A percentile compares a stretch with the other conserved stretches of the same genome.
Evolutionary conservation across 2,797 vertebrate genomes (phyloP).

Genomic region (Cirrhinus molitorella): DNA sequence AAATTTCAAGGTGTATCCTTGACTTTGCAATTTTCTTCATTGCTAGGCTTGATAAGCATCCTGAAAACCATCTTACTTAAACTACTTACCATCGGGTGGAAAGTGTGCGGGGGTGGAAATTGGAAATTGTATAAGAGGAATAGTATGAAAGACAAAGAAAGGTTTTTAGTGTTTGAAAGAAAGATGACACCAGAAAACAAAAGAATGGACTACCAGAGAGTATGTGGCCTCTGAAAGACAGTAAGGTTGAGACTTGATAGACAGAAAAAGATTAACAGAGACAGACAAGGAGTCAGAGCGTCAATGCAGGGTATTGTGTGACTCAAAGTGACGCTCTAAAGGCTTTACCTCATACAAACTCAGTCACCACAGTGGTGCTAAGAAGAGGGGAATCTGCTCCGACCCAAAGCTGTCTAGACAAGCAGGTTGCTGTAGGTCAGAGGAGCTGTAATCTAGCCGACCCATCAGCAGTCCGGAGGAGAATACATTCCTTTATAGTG

Average conservation of each 20-base stretch:
- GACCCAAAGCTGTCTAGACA: slow-evolving; percentile 57
- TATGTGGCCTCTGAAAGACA: slow-evolving; percentile 19
- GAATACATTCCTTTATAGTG: slow-evolving; percentile 40
- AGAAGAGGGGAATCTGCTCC: slow-evolving; percentile 28
- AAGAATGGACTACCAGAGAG: slow-evolving; percentile 6
- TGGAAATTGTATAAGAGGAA: background rate
- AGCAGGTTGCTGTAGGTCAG: slow-evolving; percentile 54
- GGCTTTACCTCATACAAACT: slow-evolving; percentile 41
- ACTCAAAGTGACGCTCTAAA: slow-evolving; percentile 36
- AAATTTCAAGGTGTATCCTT: slow-evolving; percentile 17
- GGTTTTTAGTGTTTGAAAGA: slow-evolving; percentile 9
- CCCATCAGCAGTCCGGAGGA: slow-evolving; percentile 43
- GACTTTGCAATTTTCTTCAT: slow-evolving; percentile 9
- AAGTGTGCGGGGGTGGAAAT: background rate
- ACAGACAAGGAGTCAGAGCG: slow-evolving; percentile 33
- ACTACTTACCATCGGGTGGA: background rate
- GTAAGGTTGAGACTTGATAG: slow-evolving; percentile 29
- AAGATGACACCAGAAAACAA: slow-evolving; percentile 18
- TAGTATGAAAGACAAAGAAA: slow-evolving; percentile 26
- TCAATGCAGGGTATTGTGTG: slow-evolving; percentile 45
- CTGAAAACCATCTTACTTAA: background rate
- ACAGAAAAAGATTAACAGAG: slow-evolving; percentile 33
- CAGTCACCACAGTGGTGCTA: slow-evolving; percentile 7
- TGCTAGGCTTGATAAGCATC: slow-evolving; percentile 13
- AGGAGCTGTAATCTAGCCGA: slow-evolving; percentile 57